Conservation (phyloP, 2,113 vertebrate species). For the Egretta garzetta region DNA sequence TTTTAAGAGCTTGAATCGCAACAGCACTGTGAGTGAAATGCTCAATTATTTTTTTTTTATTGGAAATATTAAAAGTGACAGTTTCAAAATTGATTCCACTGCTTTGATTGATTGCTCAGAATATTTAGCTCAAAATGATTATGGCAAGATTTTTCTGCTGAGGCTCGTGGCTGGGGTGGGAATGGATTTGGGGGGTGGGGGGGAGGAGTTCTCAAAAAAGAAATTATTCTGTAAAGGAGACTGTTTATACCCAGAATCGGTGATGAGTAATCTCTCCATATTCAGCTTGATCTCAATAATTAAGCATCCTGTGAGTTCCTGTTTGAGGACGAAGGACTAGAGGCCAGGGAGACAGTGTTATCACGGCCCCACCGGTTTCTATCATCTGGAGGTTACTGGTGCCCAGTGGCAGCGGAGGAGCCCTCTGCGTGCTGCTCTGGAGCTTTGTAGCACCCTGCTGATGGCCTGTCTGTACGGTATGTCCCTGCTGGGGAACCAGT, state of each 20-base stretch:
- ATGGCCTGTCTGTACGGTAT: fast-evolving
- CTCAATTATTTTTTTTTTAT: constrained; percentile 13
- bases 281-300: background rate
- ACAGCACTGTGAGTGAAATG: background rate
- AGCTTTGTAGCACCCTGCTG: background rate
- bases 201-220: background rate
- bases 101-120: constrained; percentile 61
- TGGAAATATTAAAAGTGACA: constrained; percentile 63
- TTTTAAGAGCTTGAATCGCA: constrained; percentile 24
- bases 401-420: background rate
- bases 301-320: background rate
- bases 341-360: background rate
- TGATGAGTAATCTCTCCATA: background rate
- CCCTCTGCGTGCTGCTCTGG: background rate
- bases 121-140: constrained; percentile 48
- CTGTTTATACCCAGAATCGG: background rate
- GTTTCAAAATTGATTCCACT: constrained; percentile 43
- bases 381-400: background rate
- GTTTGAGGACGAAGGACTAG: background rate
- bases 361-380: background rate
- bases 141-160: constrained; percentile 25
- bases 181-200: background rate
- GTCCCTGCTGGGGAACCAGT: background rate
- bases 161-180: background rate
- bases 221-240: background rate